Percentiles rank a stretch among this genome's conserved stretches.
Evolutionary conservation across 2,888 invertebrate genomes (phyloP).

Genomic region (Ichneumoninae sp.): DNA sequence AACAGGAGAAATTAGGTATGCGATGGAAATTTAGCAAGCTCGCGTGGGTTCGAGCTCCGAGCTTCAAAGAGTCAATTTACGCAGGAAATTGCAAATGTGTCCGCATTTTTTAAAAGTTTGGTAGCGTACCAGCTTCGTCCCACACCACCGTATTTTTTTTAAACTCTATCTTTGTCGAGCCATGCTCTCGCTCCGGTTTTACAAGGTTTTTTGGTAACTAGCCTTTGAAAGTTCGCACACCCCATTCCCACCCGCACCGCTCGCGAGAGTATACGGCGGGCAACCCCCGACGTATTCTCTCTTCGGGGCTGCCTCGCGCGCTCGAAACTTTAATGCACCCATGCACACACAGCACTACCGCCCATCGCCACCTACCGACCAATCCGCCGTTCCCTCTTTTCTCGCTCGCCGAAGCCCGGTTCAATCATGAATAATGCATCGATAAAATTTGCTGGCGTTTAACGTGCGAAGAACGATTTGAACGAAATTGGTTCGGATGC

Average conservation of each 20-base stretch:
- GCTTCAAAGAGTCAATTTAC: conserved; percentile 70
- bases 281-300: conserved; percentile 4
- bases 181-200: conserved; percentile 57
- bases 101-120: conserved; percentile 67
- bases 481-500: conserved; percentile 61
- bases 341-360: conserved; percentile 48
- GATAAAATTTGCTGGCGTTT: conserved; percentile 64
- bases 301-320: conserved; percentile 24
- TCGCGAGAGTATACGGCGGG: too few relatives aligned
- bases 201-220: conserved; percentile 67
- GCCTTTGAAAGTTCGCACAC: conserved; percentile 54
- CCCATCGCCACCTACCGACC: conserved; percentile 22
- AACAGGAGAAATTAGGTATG: conserved; percentile 68
- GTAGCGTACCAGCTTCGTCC: conserved; percentile 41
- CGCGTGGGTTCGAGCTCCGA: conserved; percentile 46
- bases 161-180: conserved; percentile 37
- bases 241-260: not conserved
- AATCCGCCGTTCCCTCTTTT: conserved; percentile 39
- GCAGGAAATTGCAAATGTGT: conserved; percentile 68
- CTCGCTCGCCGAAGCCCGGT: conserved; percentile 22
- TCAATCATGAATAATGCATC: conserved; percentile 68
- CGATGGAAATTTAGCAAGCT: conserved; percentile 66
- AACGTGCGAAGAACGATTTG: conserved; percentile 62
- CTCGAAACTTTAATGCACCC: conserved; percentile 65
- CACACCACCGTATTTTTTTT: conserved; percentile 32